Percentiles rank a stretch among this genome's conserved stretches.
Conservation (phyloP, 2,797 vertebrate species). For the Neopelma chrysocephalum region DNA sequence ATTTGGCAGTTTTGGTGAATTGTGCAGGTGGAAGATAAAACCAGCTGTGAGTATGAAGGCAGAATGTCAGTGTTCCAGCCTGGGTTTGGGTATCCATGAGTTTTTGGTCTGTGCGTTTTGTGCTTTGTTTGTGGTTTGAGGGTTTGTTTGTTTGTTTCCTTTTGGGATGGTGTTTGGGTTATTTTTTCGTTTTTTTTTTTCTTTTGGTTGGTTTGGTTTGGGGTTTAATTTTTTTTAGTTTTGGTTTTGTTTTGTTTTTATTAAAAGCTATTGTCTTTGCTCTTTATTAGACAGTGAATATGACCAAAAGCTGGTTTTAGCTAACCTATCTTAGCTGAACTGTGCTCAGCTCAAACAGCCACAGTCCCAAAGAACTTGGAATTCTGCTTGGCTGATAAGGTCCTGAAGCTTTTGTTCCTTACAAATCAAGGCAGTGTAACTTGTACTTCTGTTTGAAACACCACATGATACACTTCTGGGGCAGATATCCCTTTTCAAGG, state of each 20-base stretch:
- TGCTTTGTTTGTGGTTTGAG: not conserved
- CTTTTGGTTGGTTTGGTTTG: not conserved
- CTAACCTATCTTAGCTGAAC: not conserved
- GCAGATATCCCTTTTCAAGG: not conserved
- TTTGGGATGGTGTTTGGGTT: not conserved
- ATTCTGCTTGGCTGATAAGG: not conserved
- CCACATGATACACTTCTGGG: not conserved
- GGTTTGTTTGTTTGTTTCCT: not conserved
- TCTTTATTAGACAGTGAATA: not conserved
- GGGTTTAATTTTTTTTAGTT: not conserved
- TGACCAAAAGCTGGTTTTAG: not conserved
- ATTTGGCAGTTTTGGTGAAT: not conserved
- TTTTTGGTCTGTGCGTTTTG: not conserved
- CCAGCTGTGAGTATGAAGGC: not conserved
- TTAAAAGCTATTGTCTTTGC: not conserved
- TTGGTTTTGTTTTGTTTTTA: not conserved
- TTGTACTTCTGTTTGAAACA: not conserved
- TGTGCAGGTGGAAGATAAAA: not conserved
- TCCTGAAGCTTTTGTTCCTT: not conserved
- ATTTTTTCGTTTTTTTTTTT: fast-evolving
- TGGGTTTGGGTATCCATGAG: not conserved
- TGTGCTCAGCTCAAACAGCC: not conserved
- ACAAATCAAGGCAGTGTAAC: not conserved
- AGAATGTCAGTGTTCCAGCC: not conserved
- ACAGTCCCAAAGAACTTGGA: not conserved